These are phyloP conservation scores for Hipparchia semele DNA, from an alignment of 2,888 invertebrate genomes.

Conservation along the genomic window DNA sequence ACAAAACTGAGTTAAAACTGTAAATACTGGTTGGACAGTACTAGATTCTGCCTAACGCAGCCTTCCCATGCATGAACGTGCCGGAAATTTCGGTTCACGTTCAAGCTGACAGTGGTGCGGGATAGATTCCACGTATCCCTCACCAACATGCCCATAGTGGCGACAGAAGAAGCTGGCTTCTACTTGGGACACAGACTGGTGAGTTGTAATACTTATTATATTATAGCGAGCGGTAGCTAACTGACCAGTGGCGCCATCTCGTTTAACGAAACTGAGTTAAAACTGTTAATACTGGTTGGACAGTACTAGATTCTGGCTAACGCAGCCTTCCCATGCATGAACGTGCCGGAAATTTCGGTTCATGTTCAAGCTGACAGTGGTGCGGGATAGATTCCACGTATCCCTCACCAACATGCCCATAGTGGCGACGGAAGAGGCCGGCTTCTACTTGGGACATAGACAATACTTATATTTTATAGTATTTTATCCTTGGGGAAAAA, in stretches of 20 bases:
- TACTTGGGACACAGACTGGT: slow-evolving; percentile 91
- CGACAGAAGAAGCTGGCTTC: slow-evolving; percentile 90
- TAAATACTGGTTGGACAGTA: too few relatives aligned
- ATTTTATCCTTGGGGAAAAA: too few relatives aligned
- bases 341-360: slow-evolving; percentile 93
- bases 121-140: slow-evolving; percentile 91
- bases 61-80: slow-evolving; percentile 93
- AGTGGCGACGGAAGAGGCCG: slow-evolving; percentile 89
- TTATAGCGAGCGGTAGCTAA: too few relatives aligned
- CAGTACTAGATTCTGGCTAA: slow-evolving; percentile 92
- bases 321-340: slow-evolving; percentile 93
- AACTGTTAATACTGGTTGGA: too few relatives aligned
- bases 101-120: slow-evolving; percentile 90
- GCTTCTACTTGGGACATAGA: slow-evolving; percentile 90
- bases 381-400: slow-evolving; percentile 90
- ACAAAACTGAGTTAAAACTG: too few relatives aligned
- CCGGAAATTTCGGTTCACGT: slow-evolving; percentile 90
- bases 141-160: slow-evolving; percentile 91
- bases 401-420: slow-evolving; percentile 92
- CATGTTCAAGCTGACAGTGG: slow-evolving; percentile 90
- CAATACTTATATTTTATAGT: slow-evolving; percentile 30
- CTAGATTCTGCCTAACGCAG: slow-evolving; percentile 90
- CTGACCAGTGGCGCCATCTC: too few relatives aligned
- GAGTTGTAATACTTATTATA: slow-evolving; percentile 63
- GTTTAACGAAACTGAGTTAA: too few relatives aligned